Conservation (phyloP, 2,797 vertebrate species). For the Poliocrania exsul region DNA sequence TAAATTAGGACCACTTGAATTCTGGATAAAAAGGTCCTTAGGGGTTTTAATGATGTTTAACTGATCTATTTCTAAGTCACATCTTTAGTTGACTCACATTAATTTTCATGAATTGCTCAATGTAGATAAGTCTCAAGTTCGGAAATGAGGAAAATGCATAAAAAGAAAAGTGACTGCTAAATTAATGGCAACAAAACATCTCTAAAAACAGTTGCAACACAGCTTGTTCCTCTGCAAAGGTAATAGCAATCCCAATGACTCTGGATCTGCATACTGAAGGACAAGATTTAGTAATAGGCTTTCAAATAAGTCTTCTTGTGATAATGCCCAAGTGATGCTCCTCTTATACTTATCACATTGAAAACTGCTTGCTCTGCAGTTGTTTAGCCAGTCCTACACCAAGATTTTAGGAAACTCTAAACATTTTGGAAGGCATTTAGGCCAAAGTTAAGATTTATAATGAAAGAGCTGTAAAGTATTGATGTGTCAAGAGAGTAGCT, state of each 20-base stretch:
- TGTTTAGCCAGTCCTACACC: background rate
- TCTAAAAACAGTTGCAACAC: background rate
- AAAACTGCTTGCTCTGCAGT: background rate
- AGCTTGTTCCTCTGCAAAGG: slow-evolving; percentile 1
- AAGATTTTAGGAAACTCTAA: background rate
- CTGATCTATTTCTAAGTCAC: slow-evolving; percentile 52
- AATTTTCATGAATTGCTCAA: slow-evolving; percentile 28
- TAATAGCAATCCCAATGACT: background rate
- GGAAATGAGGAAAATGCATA: slow-evolving; percentile 29
- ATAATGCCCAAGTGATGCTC: background rate
- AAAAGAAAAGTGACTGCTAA: slow-evolving; percentile 13
- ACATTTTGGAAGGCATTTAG: background rate
- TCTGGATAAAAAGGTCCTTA: slow-evolving; percentile 45
- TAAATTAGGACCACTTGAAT: slow-evolving; percentile 58
- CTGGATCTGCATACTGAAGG: background rate
- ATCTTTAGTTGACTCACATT: slow-evolving; percentile 40
- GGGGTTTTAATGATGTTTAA: slow-evolving; percentile 42
- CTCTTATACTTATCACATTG: background rate
- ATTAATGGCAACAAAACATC: slow-evolving; percentile 4
- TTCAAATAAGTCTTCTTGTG: background rate
- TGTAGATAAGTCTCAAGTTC: slow-evolving; percentile 5
- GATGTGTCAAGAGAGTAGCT: background rate
- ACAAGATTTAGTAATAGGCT: background rate
- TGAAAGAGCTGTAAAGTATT: background rate
- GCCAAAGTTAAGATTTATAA: background rate